Evolutionary conservation across 2,113 vertebrate species (phyloP).

Genomic region (Melospiza georgiana): DNA sequence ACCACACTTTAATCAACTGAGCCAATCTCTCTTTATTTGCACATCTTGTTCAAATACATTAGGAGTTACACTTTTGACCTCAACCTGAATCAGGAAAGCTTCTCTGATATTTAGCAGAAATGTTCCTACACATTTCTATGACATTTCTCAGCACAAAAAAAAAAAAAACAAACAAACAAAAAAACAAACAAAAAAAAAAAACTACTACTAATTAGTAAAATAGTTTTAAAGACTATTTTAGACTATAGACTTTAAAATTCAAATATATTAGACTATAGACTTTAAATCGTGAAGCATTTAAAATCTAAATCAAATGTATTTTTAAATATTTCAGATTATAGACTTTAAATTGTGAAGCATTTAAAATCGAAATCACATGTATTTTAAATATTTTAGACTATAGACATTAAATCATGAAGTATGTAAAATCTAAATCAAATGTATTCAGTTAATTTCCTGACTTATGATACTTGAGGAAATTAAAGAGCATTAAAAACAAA

Average conservation of each 20-base stretch:
- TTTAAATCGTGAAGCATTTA: background rate
- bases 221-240: background rate
- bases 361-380: background rate
- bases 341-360: background rate
- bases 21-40: background rate
- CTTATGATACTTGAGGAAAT: background rate
- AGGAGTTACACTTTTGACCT: background rate
- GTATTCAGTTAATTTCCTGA: background rate
- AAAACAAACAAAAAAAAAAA: background rate
- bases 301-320: background rate
- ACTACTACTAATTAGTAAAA: background rate
- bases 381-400: no score
- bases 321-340: background rate
- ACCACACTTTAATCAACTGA: background rate
- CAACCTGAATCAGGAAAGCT: background rate
- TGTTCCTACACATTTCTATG: background rate
- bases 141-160: background rate
- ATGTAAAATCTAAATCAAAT: background rate
- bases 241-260: no score
- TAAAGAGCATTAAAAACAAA: background rate
- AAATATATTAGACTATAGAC: no score
- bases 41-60: background rate
- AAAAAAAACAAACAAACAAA: background rate
- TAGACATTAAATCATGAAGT: background rate
- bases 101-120: background rate